Evolutionary conservation across 2,113 vertebrate species (phyloP).

Genomic region (Actenoides hombroni): DNA sequence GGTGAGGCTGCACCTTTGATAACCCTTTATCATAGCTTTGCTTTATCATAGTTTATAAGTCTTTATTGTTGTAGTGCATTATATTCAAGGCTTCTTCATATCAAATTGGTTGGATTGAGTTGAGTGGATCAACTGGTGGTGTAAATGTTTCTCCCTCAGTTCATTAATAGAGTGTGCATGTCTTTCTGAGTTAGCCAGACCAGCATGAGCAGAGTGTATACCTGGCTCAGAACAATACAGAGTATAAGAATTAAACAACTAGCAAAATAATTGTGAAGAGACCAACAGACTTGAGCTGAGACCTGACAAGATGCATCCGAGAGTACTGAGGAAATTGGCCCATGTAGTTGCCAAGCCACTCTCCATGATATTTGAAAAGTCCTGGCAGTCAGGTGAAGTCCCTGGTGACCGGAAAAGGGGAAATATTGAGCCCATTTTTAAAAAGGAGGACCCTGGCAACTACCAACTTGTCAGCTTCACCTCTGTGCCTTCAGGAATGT

Average conservation of each 20-base stretch:
- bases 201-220: not conserved
- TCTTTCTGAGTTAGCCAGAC: not conserved
- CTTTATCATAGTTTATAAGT: not conserved
- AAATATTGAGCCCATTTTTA: no score
- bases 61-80: not conserved
- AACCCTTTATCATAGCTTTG: not conserved
- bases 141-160: not conserved
- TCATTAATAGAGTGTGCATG: not conserved
- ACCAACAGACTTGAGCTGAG: not conserved
- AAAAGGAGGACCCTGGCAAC: no score
- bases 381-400: no score
- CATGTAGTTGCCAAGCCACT: no score
- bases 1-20: not conserved
- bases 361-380: no score
- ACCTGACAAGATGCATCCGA: no score
- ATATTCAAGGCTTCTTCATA: not conserved
- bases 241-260: not conserved
- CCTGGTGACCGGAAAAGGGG: no score
- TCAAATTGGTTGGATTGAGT: not conserved
- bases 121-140: not conserved
- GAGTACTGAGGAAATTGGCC: no score
- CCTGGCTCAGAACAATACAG: not conserved
- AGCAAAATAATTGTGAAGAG: not conserved
- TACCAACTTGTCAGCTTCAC: no score
- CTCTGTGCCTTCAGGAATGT: no score